These are phyloP conservation scores for Psilopogon haemacephalus DNA, from an alignment of 2,113 vertebrate species.

Conservation along the genomic window DNA sequence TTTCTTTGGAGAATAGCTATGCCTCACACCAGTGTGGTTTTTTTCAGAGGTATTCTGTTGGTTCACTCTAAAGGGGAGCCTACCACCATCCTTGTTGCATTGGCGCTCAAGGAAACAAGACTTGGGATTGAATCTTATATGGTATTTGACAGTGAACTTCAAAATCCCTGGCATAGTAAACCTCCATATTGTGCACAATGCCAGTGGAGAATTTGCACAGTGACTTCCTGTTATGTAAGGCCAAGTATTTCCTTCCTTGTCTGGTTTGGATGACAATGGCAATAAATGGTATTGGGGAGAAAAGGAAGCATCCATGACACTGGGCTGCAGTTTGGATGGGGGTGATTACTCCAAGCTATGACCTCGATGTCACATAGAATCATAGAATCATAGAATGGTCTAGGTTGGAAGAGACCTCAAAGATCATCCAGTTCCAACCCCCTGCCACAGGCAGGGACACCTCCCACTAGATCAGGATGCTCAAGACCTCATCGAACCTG, in stretches of 20 bases:
- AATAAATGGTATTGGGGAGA: background rate
- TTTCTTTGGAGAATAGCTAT: background rate
- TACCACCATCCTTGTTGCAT: background rate
- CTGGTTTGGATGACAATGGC: background rate
- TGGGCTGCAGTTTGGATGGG: background rate
- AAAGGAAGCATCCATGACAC: background rate
- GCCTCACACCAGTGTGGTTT: accelerated
- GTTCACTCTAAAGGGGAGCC: background rate
- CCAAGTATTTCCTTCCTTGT: background rate
- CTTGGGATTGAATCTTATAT: background rate
- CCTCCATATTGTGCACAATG: background rate
- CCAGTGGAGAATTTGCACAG: background rate
- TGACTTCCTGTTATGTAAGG: background rate
- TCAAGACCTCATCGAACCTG: no score
- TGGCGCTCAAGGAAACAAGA: background rate
- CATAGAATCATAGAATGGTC: no score
- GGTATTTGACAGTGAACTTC: background rate
- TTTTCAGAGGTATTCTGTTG: background rate
- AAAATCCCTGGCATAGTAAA: background rate
- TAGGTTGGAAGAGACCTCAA: no score
- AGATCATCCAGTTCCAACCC: no score
- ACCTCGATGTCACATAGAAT: background rate
- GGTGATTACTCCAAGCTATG: background rate
- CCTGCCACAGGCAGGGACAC: no score
- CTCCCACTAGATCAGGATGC: no score